Conservation (phyloP, 2,797 vertebrate genomes). For the Semotilus atromaculatus region DNA sequence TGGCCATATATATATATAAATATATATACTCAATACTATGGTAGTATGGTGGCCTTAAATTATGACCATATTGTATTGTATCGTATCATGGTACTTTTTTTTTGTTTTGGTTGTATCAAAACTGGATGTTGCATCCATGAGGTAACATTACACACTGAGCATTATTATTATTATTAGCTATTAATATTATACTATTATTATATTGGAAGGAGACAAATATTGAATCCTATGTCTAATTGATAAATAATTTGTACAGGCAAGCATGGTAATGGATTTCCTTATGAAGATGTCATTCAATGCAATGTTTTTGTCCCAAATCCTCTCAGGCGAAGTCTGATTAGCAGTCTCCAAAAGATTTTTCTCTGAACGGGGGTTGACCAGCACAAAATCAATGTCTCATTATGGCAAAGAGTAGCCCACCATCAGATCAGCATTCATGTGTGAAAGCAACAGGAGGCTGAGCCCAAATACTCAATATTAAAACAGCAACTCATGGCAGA, state of each 20-base stretch:
- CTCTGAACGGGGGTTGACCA: not conserved
- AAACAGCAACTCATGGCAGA: not conserved
- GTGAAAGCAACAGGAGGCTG: conserved; percentile 4
- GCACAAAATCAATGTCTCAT: conserved; percentile 36
- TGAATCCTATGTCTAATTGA: not conserved
- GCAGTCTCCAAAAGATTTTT: not conserved
- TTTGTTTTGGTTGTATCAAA: too few species aligned
- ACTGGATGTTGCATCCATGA: not conserved
- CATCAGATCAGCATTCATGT: conserved; percentile 16
- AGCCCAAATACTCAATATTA: not conserved
- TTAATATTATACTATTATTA: not conserved
- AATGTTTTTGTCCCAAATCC: conserved; percentile 12
- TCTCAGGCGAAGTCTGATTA: conserved; percentile 4
- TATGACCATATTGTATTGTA: not conserved
- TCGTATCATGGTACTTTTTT: not conserved
- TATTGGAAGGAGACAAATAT: too few species aligned
- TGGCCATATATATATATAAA: too few species aligned
- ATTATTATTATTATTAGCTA: not conserved
- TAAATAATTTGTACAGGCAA: not conserved
- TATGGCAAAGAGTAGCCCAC: conserved; percentile 5
- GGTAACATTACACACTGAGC: not conserved
- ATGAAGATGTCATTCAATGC: not conserved
- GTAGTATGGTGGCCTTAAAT: not conserved
- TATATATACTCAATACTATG: too few species aligned
- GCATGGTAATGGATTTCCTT: not conserved